These are phyloP conservation scores for Aporophyla lueneburgensis DNA, from an alignment of 2,888 invertebrate genomes.

Conservation along the genomic window DNA sequence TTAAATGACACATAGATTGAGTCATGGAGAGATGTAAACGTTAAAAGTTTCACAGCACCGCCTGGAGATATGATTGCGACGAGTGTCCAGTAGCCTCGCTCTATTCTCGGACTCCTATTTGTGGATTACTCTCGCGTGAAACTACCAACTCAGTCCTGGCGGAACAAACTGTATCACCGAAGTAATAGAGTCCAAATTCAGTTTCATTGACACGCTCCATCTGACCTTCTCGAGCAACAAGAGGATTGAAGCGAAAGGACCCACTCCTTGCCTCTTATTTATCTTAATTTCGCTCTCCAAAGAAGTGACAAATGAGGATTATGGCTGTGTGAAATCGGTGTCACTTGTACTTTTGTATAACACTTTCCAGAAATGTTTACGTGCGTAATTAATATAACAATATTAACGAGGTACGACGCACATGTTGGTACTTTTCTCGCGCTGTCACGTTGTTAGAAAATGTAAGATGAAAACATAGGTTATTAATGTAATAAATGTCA, in stretches of 20 bases:
- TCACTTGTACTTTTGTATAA: constrained; percentile 74
- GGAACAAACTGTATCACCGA: constrained; percentile 80
- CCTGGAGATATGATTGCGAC: constrained; percentile 86
- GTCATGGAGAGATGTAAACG: constrained; percentile 65
- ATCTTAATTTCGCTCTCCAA: constrained; percentile 87
- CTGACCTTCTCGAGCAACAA: constrained; percentile 74
- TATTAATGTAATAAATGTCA: constrained; percentile 60
- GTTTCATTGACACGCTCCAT: constrained; percentile 59
- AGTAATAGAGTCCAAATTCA: constrained; percentile 77
- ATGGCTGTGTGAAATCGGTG: constrained; percentile 80
- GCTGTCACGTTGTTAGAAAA: constrained; percentile 60
- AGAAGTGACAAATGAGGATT: constrained; percentile 87
- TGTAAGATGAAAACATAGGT: constrained; percentile 55
- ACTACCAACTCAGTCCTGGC: constrained; percentile 74
- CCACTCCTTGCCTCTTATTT: constrained; percentile 88
- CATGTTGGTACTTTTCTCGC: constrained; percentile 49
- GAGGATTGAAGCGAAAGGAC: constrained; percentile 84
- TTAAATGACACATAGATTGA: constrained; percentile 53
- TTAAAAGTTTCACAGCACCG: constrained; percentile 76
- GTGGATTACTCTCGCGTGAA: constrained; percentile 87
- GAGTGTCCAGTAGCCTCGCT: constrained; percentile 89
- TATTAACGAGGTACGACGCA: constrained; percentile 58
- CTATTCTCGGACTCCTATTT: constrained; percentile 90
- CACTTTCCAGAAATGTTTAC: constrained; percentile 71
- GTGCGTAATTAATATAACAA: constrained; percentile 64